Conservation (phyloP, 2,888 invertebrate genomes). For the Rhorus exstirpatorius region DNA sequence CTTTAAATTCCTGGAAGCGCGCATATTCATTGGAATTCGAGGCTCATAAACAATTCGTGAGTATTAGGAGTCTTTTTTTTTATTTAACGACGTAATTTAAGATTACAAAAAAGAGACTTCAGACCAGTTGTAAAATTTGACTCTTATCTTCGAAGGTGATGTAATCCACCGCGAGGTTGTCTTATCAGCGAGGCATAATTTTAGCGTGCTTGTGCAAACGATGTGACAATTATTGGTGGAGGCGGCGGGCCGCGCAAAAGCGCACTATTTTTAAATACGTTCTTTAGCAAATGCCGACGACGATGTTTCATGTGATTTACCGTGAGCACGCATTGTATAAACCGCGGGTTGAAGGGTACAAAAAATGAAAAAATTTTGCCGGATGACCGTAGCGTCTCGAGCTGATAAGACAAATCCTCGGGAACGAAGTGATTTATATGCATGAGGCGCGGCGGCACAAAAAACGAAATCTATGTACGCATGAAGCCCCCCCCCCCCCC, state of each 20-base stretch:
- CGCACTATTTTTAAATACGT: constrained; percentile 28
- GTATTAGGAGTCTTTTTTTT: not conserved
- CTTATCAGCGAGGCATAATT: constrained; percentile 57
- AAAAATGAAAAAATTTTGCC: constrained; percentile 16
- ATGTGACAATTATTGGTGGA: constrained; percentile 57
- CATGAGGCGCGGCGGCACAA: constrained; percentile 17
- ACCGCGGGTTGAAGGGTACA: not conserved
- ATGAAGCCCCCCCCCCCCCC: too few relatives aligned
- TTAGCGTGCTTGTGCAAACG: constrained; percentile 40
- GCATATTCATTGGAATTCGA: too few relatives aligned
- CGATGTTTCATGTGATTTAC: not conserved
- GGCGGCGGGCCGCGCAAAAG: constrained; percentile 30
- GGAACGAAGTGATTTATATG: constrained; percentile 67
- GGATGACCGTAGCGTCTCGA: constrained; percentile 36
- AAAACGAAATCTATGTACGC: constrained; percentile 34
- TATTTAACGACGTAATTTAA: not conserved
- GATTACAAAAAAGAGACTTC: not conserved
- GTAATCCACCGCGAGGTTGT: constrained; percentile 35
- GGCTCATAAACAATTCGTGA: too few relatives aligned
- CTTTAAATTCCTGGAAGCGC: too few relatives aligned
- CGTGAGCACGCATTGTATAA: not conserved
- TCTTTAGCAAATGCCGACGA: constrained; percentile 60
- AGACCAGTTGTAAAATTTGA: constrained; percentile 19
- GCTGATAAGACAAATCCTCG: constrained; percentile 68
- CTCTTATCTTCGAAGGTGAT: constrained; percentile 26